These are phyloP conservation scores for Alviniconcha marisindica DNA, from an alignment of 1,140 invertebrate species.

Conservation along the genomic window DNA sequence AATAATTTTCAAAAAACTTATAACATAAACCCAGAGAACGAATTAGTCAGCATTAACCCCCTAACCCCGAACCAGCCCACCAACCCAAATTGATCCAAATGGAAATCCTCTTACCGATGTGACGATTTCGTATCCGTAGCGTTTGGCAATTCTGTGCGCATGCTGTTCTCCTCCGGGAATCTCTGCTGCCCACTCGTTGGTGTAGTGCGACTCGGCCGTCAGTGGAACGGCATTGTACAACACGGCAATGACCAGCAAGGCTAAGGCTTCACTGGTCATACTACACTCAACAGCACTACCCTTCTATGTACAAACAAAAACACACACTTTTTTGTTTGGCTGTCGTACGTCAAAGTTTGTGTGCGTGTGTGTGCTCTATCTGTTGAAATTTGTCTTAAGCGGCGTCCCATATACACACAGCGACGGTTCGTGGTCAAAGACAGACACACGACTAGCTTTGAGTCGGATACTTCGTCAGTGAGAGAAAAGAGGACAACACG, in stretches of 20 bases:
- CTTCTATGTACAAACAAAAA: no score
- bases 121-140: not conserved
- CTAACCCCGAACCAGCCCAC: no score
- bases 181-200: slow-evolving; percentile 1
- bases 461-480: not conserved
- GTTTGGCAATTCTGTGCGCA: not conserved
- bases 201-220: not conserved
- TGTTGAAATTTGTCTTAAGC: no score
- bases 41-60: no score
- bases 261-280: not conserved
- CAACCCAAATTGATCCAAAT: no score
- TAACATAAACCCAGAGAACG: no score
- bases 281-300: not conserved
- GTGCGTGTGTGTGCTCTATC: not conserved
- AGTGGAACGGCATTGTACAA: not conserved
- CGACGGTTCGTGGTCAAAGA: not conserved
- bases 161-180: not conserved
- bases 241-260: not conserved
- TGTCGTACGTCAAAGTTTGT: not conserved
- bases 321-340: no score
- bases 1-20: no score
- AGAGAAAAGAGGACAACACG: not conserved
- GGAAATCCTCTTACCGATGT: not conserved
- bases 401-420: no score
- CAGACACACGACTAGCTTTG: not conserved